Conservation (phyloP, 2,888 invertebrate species). For the Entomobrya proxima region DNA sequence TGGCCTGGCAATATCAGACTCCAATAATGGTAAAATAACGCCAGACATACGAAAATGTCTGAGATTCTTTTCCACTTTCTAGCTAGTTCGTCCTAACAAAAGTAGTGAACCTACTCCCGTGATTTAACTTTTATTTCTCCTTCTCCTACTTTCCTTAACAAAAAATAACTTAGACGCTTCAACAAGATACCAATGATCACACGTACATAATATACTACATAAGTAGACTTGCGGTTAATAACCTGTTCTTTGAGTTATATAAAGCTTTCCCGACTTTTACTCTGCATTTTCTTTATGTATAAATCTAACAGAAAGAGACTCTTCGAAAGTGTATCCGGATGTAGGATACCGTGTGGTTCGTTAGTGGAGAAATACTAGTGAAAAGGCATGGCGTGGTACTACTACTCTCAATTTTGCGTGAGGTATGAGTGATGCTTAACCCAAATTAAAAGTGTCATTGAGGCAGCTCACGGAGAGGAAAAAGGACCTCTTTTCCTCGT, state of each 20-base stretch:
- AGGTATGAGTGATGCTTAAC: constrained; percentile 68
- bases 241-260: not conserved
- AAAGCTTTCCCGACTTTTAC: not conserved
- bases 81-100: not conserved
- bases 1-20: constrained; percentile 25
- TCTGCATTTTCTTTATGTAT: too few relatives aligned
- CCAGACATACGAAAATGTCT: not conserved
- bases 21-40: not conserved
- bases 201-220: not conserved
- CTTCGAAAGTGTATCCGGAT: not conserved
- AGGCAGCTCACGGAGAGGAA: constrained; percentile 53
- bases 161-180: constrained; percentile 26
- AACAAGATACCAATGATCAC: constrained; percentile 47
- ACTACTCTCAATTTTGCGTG: constrained; percentile 60
- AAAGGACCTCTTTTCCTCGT: constrained; percentile 21
- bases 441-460: constrained; percentile 69
- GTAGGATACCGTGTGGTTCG: not conserved
- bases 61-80: not conserved
- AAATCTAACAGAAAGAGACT: too few relatives aligned
- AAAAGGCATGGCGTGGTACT: not conserved
- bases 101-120: not conserved
- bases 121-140: constrained; percentile 21
- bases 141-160: constrained; percentile 19
- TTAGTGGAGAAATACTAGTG: not conserved
- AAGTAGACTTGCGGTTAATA: constrained; percentile 3